phyloP scores from a whole-genome alignment of 2,888 invertebrate species.

The Lepidochitona cinerea region DNA sequence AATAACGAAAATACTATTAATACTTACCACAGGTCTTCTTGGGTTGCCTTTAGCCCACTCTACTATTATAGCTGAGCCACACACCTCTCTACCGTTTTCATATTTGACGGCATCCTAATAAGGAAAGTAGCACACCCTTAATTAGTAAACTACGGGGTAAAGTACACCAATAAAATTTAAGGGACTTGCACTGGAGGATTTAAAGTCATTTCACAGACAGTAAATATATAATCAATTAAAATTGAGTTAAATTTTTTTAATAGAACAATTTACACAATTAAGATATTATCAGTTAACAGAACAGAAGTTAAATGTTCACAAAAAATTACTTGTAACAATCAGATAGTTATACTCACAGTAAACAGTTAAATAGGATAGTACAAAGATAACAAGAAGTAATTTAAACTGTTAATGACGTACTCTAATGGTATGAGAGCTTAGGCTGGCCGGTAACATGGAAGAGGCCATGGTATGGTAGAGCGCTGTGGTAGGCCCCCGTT shows the following conservation, averaged over 20 bases:
- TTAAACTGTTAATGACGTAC: not conserved
- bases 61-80: slow-evolving; percentile 70
- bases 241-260: too few species aligned
- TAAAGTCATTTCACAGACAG: too few species aligned
- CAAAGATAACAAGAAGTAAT: not conserved
- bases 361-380: not conserved
- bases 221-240: too few species aligned
- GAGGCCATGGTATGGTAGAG: slow-evolving; percentile 6
- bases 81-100: slow-evolving; percentile 70
- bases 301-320: too few species aligned
- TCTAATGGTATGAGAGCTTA: not conserved
- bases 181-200: too few species aligned
- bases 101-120: slow-evolving; percentile 70
- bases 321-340: too few species aligned
- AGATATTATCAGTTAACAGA: too few species aligned
- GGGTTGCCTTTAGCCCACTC: slow-evolving; percentile 71
- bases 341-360: not conserved
- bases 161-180: too few species aligned
- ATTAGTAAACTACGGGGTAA: too few species aligned
- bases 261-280: too few species aligned
- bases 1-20: too few species aligned
- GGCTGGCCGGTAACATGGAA: slow-evolving; percentile 1
- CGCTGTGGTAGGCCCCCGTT: not conserved
- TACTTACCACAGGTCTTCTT: slow-evolving; percentile 49
- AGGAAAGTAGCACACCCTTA: too few species aligned